A percentile compares a stretch with the other conserved stretches of the same genome.
Conservation (phyloP, 2,113 vertebrate species). For the Tragelaphus strepsiceros region DNA sequence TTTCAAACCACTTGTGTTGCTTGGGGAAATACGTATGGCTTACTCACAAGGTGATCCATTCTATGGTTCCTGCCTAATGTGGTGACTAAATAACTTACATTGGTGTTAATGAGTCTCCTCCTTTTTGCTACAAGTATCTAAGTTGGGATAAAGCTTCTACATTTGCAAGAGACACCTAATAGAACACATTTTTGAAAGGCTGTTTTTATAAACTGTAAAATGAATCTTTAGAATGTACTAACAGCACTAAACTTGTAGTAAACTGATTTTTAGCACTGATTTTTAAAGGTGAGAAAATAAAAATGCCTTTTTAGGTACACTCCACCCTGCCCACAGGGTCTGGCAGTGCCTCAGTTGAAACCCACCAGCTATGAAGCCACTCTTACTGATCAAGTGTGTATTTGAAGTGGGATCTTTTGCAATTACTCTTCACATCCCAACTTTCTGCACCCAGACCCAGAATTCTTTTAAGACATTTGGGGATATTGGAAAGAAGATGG, state of each 20-base stretch:
- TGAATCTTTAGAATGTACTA: neutral
- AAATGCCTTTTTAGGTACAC: neutral
- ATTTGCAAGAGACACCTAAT: neutral
- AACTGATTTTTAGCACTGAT: neutral
- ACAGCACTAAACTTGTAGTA: neutral
- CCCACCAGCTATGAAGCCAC: rapidly evolving
- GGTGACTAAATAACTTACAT: neutral
- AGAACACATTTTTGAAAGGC: neutral
- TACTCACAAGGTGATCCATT: neutral
- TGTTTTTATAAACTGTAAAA: neutral
- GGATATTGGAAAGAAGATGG: neutral
- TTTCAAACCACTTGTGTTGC: neutral
- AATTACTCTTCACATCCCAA: rapidly evolving
- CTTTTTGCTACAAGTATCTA: neutral
- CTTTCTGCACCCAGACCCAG: rapidly evolving
- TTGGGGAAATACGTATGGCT: neutral
- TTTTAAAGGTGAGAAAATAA: neutral
- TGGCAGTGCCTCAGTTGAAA: neutral
- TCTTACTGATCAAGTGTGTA: neutral
- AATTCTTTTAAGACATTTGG: neutral
- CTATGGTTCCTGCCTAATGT: neutral
- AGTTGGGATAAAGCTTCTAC: neutral
- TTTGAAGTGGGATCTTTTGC: neutral
- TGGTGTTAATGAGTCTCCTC: neutral
- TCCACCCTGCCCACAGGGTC: rapidly evolving